Percentiles rank a stretch among this genome's conserved stretches.
Conservation (phyloP, 2,888 invertebrate species). For the Erebia palarica region DNA sequence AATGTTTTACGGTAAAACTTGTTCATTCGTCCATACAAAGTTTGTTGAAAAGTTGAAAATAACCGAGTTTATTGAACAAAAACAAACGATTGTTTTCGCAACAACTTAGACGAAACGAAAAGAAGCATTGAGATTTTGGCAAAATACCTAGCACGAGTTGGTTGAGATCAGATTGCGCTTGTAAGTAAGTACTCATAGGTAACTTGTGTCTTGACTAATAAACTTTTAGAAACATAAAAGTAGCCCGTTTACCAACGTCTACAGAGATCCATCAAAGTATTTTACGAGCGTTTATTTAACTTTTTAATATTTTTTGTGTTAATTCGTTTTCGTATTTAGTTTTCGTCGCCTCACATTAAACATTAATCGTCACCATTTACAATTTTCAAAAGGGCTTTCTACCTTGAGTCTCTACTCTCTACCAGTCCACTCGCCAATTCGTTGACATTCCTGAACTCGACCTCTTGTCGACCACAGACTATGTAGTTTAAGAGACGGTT, state of each 20-base stretch:
- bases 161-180: too few species aligned
- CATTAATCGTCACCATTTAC: constrained; percentile 28
- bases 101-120: too few species aligned
- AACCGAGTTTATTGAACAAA: too few species aligned
- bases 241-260: neutral
- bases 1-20: too few species aligned
- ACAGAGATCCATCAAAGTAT: neutral
- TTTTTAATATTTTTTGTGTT: constrained; percentile 10
- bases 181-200: too few species aligned
- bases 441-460: constrained; percentile 29
- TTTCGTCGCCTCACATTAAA: constrained; percentile 17
- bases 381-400: constrained; percentile 30
- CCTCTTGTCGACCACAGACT: constrained; percentile 31
- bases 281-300: constrained; percentile 1
- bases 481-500: neutral
- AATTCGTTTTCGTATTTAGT: constrained; percentile 18
- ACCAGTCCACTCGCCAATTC: constrained; percentile 31
- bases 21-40: too few species aligned
- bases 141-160: too few species aligned
- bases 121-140: too few species aligned
- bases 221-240: too few species aligned
- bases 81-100: too few species aligned
- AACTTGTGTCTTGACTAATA: too few species aligned
- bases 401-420: neutral
- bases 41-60: too few species aligned